Base-by-base conservation (phyloP, 2,113 vertebrate species). In the Shinisaurus crocodilurus region DNA sequence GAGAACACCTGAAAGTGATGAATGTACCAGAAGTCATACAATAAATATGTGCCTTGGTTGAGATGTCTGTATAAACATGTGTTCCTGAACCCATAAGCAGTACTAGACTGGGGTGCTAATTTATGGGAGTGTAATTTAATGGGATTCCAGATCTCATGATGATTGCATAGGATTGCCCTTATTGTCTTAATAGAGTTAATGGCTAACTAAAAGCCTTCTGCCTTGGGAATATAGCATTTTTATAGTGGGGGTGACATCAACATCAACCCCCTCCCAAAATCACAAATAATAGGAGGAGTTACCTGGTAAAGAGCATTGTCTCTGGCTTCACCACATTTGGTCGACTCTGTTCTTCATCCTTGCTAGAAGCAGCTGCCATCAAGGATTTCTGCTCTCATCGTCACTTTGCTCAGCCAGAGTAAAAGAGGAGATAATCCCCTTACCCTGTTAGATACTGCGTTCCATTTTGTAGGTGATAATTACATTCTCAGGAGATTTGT, bases 401-500 rank as follows among this genome's bases (percentile, higher is more conserved):
- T 9, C 37, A 57, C 87, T 95, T 94, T 88, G 72, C 69, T 92
- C 18, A 34, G 93, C 85, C 90, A 92, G 86, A 94, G 92, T 89
- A 95, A 96, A 95, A 93, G 94, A 95, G 90, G 76, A 90, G 90
- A 93, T 96, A 96, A 96, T 96, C 93, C 92, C 92, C 72, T 94
- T 94, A 95, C 93, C 92, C 92, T 95, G 85, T 96, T 95, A 95
- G 95, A 95, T 95, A 93, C 88, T 94, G 91, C 92, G 70, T 96
- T 93, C 95, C 94, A 92, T 95, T 94, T 96, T 95, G 91, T 94
- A 95, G 92, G 92, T 95, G 95, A 95, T 95, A 95, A 96, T 95
- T 96, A 91, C 90, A 94, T 95, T 95, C 93, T 95, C 86, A 90
- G 43, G 91, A 87, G 92, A 94, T 96, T 95, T 95, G 84, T 94